Conservation (phyloP, 2,888 invertebrate genomes). For the Agriopis aurantiaria region DNA sequence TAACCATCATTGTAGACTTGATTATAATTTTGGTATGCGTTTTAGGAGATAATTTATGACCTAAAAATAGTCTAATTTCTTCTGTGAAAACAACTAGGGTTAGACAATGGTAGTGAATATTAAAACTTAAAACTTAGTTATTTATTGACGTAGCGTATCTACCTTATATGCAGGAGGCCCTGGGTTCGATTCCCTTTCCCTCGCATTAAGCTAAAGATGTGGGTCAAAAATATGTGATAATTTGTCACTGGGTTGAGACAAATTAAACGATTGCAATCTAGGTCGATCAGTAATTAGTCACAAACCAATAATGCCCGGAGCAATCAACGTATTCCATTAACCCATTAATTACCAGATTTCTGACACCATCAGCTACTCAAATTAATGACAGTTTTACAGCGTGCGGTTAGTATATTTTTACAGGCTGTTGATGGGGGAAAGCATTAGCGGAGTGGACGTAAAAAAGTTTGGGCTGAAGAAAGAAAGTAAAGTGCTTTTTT, state of each 20-base stretch:
- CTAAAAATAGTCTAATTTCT: background rate
- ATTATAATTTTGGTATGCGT: no score
- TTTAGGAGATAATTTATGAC: no score
- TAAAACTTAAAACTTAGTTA: background rate
- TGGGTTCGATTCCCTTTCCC: no score
- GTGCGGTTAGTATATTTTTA: constrained; percentile 15
- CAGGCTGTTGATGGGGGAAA: constrained; percentile 9
- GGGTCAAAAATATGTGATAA: background rate
- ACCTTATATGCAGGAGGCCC: no score
- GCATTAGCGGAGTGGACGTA: constrained; percentile 20
- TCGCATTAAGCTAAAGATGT: no score
- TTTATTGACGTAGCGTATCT: no score
- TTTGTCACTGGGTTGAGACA: background rate
- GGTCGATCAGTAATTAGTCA: constrained; percentile 27
- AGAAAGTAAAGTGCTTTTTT: no score
- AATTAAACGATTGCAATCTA: constrained; percentile 9
- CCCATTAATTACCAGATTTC: constrained; percentile 25
- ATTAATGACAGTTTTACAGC: constrained; percentile 26
- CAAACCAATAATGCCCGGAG: constrained; percentile 24
- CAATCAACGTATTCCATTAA: constrained; percentile 26
- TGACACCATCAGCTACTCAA: constrained; percentile 14
- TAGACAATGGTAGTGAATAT: background rate
- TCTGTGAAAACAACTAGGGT: background rate
- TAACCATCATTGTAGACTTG: no score
- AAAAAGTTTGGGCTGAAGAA: background rate